These are phyloP conservation scores for Smittia sp. DNA, from an alignment of 2,888 invertebrate species.

Conservation along the genomic window DNA sequence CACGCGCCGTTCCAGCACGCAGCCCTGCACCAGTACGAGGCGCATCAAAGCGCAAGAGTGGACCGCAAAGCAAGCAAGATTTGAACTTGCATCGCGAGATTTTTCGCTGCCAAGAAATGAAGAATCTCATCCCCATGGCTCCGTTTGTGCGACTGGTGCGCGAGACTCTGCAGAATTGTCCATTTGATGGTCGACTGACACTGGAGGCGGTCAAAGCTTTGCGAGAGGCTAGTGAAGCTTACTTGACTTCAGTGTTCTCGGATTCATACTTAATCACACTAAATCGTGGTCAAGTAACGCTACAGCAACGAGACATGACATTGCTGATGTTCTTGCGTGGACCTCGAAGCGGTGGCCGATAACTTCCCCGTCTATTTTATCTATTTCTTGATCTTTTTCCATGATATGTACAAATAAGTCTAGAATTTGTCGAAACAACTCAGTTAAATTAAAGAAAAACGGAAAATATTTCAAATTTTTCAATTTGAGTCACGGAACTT, in stretches of 20 bases:
- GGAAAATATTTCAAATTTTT: background rate
- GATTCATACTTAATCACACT: constrained; percentile 48
- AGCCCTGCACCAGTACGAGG: too few relatives aligned
- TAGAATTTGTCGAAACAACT: background rate
- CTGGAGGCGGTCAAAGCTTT: constrained; percentile 49
- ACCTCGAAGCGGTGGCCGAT: background rate
- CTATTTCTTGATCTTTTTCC: background rate
- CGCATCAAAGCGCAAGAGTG: background rate
- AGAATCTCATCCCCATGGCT: constrained; percentile 51
- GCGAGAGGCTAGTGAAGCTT: constrained; percentile 53
- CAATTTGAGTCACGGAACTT: background rate
- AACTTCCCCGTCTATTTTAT: background rate
- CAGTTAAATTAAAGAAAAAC: too few relatives aligned
- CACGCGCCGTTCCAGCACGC: too few relatives aligned
- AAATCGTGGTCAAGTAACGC: constrained; percentile 52
- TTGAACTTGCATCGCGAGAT: background rate
- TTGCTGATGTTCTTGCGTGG: constrained; percentile 51
- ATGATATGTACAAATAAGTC: too few relatives aligned
- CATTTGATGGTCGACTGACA: constrained; percentile 47
- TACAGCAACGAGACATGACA: constrained; percentile 50
- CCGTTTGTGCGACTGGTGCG: constrained; percentile 50
- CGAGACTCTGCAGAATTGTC: constrained; percentile 48
- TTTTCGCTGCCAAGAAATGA: too few relatives aligned
- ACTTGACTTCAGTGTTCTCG: constrained; percentile 51
- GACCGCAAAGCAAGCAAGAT: background rate